Conservation (phyloP, 2,888 invertebrate species). For the Meta bourneti region DNA sequence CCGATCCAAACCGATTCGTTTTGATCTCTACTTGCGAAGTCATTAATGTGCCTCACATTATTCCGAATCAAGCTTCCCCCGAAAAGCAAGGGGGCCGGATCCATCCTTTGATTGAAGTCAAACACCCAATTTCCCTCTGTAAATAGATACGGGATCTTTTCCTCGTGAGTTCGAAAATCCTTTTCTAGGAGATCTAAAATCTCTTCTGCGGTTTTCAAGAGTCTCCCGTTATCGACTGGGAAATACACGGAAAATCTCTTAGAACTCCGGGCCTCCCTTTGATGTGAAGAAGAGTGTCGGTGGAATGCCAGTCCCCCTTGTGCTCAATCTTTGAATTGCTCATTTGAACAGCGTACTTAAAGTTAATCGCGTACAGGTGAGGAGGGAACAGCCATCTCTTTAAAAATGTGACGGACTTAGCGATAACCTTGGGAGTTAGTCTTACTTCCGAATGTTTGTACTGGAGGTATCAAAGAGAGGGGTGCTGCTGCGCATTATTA, state of each 20-base stretch:
- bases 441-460: conserved; percentile 26
- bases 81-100: not conserved
- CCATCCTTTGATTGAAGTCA: conserved; percentile 51
- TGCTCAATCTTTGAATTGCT: conserved; percentile 64
- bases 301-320: not conserved
- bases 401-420: conserved; percentile 75
- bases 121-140: conserved; percentile 44
- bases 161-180: conserved; percentile 47
- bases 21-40: conserved; percentile 44
- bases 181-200: conserved; percentile 66
- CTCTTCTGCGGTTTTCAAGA: conserved; percentile 73
- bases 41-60: conserved; percentile 45
- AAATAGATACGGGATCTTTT: conserved; percentile 20
- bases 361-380: conserved; percentile 69
- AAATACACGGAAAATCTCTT: conserved; percentile 52
- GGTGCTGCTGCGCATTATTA: conserved; percentile 36
- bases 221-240: conserved; percentile 71
- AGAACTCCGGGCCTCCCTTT: conserved; percentile 58
- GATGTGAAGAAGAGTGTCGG: conserved; percentile 37
- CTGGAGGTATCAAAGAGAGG: conserved; percentile 35
- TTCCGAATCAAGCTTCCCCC: not conserved
- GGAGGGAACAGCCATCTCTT: conserved; percentile 16
- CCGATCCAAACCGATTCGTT: conserved; percentile 35
- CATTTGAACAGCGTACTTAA: conserved; percentile 73
- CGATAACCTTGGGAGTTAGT: conserved; percentile 33